A percentile compares a stretch with the other conserved stretches of the same genome.
Evolutionary conservation across 2,797 vertebrate genomes (phyloP).

Genomic region (Periparus ater): DNA sequence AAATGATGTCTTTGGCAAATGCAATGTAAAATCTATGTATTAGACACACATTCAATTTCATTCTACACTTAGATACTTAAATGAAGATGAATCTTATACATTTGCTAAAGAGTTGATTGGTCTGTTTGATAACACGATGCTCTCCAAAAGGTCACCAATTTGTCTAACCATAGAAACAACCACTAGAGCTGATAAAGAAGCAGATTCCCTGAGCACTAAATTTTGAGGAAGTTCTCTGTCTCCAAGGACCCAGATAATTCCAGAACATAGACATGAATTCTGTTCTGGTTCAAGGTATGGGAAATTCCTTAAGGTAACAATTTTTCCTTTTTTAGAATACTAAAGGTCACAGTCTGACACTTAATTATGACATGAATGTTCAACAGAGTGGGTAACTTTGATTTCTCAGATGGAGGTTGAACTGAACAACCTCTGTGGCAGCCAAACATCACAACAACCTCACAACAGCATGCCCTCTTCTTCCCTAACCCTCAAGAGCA

Average conservation of each 20-base stretch:
- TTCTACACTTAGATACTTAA: slow-evolving; percentile 42
- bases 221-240: slow-evolving; percentile 30
- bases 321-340: slow-evolving; percentile 42
- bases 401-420: neutral
- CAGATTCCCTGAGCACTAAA: slow-evolving; percentile 37
- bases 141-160: slow-evolving; percentile 60
- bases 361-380: slow-evolving; percentile 3
- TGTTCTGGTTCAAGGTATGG: slow-evolving; percentile 50
- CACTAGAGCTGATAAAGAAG: slow-evolving; percentile 19
- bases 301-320: slow-evolving; percentile 63
- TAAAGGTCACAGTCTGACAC: slow-evolving; percentile 50
- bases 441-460: neutral
- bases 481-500: neutral
- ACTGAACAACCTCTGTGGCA: neutral
- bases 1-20: slow-evolving; percentile 22
- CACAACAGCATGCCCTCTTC: neutral
- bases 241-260: slow-evolving; percentile 46
- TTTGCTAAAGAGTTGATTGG: slow-evolving; percentile 41
- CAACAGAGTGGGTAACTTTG: neutral
- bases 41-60: slow-evolving; percentile 46
- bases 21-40: slow-evolving; percentile 33
- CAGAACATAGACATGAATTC: slow-evolving; percentile 24
- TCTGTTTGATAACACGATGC: slow-evolving; percentile 53
- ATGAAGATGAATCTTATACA: slow-evolving; percentile 41
- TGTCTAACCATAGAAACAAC: slow-evolving; percentile 34